Evolutionary conservation across 2,888 invertebrate species (phyloP), one percentile per base, ranked within the genome.

Genomic region (Rotaria magnacalcarata): DNA sequence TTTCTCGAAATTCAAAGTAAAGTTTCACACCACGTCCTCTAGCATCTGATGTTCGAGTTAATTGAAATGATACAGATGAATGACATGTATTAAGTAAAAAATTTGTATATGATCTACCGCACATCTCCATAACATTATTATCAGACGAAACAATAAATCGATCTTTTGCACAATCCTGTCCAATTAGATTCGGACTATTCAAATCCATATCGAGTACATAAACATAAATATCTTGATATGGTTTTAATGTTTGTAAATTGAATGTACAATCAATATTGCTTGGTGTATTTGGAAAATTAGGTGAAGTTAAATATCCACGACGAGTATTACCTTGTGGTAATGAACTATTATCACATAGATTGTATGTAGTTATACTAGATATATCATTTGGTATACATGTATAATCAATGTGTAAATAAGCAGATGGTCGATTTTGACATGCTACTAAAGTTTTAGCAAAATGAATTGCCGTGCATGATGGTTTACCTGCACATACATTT

Each of bases 221-320:
- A 43, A 86, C 8, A 84, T 86, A 56, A 11, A 86, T 50, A 27
- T 85, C 34, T 84, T 86, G 75, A 43, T 84, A 58, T 50, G 34
- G 24, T 41, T 47, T 52, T 56, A n/a, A 34, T 24, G 80, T 14
- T 67, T 84, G n/a, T 19, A 86, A 60, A 19, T 85, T 85, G 7
- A 86, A 34, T 54, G 58, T 56, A 47, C 86, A 86, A 75, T 85
- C 58, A 8, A 86, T 50, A 84, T 80, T 85, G 21, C 0, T 54
- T 60, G 75, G 85, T 3, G 80, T 47, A 52, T 5, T 85, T 41
- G 86, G 86, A 86, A 74, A 86, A 85, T 85, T 84, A 34, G 86
- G 86, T 41, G 86, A 86, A 34, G 19, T 8, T 21, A 86, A 43
- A 27, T 58, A 43, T 34, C 85, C 86, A 43, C 85, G 75, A 24